phyloP scores from a whole-genome alignment of 2,888 invertebrate species.

The Calameuta idolon region DNA sequence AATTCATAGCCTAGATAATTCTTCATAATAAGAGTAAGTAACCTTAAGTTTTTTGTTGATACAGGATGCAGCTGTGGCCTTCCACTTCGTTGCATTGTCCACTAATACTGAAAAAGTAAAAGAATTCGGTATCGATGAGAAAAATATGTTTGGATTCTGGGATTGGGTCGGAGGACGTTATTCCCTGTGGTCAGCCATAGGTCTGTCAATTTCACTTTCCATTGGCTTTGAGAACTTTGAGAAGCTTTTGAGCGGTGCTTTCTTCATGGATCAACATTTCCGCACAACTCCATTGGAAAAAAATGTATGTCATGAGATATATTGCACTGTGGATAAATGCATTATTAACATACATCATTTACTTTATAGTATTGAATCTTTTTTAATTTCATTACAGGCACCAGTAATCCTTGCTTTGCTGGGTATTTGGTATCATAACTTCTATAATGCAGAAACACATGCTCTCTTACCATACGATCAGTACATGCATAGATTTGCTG shows the following conservation, averaged over 20 bases:
- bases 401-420: constrained; percentile 93
- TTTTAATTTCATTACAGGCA: constrained; percentile 71
- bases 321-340: background rate
- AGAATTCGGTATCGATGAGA: constrained; percentile 96
- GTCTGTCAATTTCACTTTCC: constrained; percentile 92
- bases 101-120: constrained; percentile 95
- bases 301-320: constrained; percentile 78
- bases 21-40: background rate
- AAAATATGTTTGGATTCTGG: constrained; percentile 99
- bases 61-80: constrained; percentile 86
- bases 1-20: constrained; percentile 6
- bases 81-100: constrained; percentile 98
- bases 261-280: constrained; percentile 96
- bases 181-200: constrained; percentile 99
- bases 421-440: constrained; percentile 95
- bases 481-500: constrained; percentile 97
- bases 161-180: constrained; percentile 99
- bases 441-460: constrained; percentile 95
- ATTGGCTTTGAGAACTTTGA: constrained; percentile 97
- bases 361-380: background rate
- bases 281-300: constrained; percentile 85
- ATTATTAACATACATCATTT: background rate
- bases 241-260: constrained; percentile 89
- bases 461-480: constrained; percentile 98
- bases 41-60: constrained; percentile 33